These are phyloP conservation scores for Anastrepha obliqua DNA, from an alignment of 1,140 invertebrate genomes.

Conservation along the genomic window DNA sequence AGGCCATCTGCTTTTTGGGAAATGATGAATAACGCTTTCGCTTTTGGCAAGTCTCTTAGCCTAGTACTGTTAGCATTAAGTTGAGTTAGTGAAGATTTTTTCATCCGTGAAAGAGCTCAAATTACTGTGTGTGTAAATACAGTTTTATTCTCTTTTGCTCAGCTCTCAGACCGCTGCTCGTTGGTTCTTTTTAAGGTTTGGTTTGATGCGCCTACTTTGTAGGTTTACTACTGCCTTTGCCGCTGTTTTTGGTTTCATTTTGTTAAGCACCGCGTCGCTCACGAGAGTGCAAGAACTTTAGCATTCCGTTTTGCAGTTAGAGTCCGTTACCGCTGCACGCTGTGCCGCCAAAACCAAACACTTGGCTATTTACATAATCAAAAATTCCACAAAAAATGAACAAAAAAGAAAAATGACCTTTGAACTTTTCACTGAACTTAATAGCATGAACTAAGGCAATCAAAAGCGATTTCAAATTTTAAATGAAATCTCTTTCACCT, in stretches of 20 bases:
- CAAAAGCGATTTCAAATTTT: constrained; percentile 9
- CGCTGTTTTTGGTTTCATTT: neutral
- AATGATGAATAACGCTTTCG: constrained; percentile 23
- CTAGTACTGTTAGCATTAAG: neutral
- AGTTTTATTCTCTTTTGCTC: neutral
- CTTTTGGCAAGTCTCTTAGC: constrained; percentile 4
- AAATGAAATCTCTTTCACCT: constrained; percentile 18
- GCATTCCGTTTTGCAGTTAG: neutral
- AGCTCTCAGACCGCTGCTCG: neutral
- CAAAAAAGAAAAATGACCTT: neutral
- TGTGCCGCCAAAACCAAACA: neutral
- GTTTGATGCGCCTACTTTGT: neutral
- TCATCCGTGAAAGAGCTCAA: constrained; percentile 1
- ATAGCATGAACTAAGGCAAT: neutral
- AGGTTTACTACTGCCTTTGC: neutral
- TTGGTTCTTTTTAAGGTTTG: constrained; percentile 7
- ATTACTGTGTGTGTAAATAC: constrained; percentile 34
- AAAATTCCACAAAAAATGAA: neutral
- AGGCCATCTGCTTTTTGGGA: neutral
- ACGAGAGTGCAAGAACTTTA: constrained; percentile 6
- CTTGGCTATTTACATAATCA: neutral
- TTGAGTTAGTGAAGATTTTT: neutral
- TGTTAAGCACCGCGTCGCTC: neutral
- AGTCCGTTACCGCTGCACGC: neutral
- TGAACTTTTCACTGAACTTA: neutral